These are phyloP conservation scores for Hycleus cichorii DNA, from an alignment of 1,140 invertebrate species.

Conservation along the genomic window DNA sequence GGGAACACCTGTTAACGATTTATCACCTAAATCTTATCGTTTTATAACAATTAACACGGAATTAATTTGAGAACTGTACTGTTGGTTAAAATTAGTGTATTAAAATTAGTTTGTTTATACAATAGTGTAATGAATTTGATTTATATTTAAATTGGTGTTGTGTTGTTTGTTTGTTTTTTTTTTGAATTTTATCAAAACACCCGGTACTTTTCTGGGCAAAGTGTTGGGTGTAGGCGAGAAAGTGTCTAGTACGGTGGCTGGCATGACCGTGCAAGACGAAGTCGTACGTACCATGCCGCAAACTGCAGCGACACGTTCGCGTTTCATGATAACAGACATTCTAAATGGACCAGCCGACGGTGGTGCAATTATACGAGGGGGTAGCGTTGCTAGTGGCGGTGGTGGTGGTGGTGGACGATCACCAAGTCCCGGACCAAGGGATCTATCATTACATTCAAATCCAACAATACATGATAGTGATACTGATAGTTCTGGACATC, in stretches of 20 bases:
- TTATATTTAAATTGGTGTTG: no score
- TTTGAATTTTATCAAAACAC: no score
- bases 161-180: no score
- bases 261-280: slow-evolving; percentile 43
- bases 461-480: slow-evolving; percentile 36
- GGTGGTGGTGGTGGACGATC: slow-evolving; percentile 27
- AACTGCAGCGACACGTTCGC: slow-evolving; percentile 50
- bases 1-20: slow-evolving; percentile 10
- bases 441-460: slow-evolving; percentile 37
- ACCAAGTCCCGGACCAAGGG: slow-evolving; percentile 40
- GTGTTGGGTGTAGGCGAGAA: slow-evolving; percentile 37
- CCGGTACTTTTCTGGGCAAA: slow-evolving; percentile 9
- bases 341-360: slow-evolving; percentile 44
- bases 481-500: slow-evolving; percentile 41
- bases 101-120: no score
- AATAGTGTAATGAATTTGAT: no score
- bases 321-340: slow-evolving; percentile 76
- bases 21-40: neutral
- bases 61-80: neutral
- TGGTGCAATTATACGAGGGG: slow-evolving; percentile 21
- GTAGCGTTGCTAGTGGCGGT: neutral
- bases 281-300: slow-evolving; percentile 38
- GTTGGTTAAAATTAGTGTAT: no score
- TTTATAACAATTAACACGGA: neutral
- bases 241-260: slow-evolving; percentile 38